Evolutionary conservation across 2,888 invertebrate genomes (phyloP).

Genomic region (Drosophila acutilabella): DNA sequence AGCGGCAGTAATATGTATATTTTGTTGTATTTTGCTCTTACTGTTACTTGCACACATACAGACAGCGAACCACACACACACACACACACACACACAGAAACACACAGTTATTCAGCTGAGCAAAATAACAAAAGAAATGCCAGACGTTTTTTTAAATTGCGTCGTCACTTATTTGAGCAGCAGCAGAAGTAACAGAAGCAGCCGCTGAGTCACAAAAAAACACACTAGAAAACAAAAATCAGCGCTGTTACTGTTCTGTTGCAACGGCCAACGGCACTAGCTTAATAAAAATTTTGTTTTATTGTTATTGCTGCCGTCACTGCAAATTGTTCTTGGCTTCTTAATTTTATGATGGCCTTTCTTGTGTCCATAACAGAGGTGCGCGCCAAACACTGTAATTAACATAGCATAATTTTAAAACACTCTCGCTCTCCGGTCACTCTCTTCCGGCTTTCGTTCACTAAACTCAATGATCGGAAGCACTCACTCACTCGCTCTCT

Average conservation of each 20-base stretch:
- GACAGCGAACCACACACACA: not conserved
- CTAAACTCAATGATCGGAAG: too few species aligned
- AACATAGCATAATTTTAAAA: conserved; percentile 4
- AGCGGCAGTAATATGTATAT: conserved; percentile 12
- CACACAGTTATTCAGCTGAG: conserved; percentile 15
- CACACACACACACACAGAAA: too few species aligned
- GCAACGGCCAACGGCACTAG: conserved; percentile 31
- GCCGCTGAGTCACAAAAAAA: conserved; percentile 36
- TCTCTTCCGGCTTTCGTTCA: not conserved
- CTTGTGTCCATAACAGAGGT: conserved; percentile 64
- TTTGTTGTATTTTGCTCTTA: conserved; percentile 10
- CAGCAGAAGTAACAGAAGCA: conserved; percentile 9
- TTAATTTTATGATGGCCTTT: conserved; percentile 57
- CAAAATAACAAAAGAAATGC: conserved; percentile 60
- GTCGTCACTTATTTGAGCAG: conserved; percentile 56
- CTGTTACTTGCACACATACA: conserved; percentile 19
- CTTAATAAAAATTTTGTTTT: conserved; percentile 4
- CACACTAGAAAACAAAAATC: conserved; percentile 6
- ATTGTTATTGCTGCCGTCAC: conserved; percentile 6
- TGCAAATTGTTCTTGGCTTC: not conserved
- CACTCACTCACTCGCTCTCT: conserved; percentile 1
- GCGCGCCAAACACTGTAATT: conserved; percentile 11
- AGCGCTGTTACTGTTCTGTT: conserved; percentile 5
- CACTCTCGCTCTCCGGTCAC: conserved; percentile 1
- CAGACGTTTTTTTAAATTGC: conserved; percentile 58